phyloP scores from a whole-genome alignment of 2,797 vertebrate species.

The Anableps anableps region DNA sequence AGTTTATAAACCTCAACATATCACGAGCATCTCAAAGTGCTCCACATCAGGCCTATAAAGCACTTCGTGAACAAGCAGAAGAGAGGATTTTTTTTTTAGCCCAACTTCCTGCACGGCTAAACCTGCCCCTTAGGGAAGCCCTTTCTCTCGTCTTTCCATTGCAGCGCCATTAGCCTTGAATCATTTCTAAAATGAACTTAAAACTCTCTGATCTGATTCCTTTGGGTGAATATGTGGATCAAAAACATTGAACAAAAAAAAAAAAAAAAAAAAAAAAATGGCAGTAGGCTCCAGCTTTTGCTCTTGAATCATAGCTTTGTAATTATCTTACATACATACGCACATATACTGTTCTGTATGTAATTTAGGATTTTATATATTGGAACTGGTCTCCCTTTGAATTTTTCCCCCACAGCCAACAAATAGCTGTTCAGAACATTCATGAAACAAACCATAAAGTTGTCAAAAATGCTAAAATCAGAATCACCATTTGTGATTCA shows the following conservation, averaged over 20 bases:
- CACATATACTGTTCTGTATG: too few species aligned
- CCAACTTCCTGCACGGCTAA: background rate
- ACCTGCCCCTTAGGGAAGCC: background rate
- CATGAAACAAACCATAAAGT: background rate
- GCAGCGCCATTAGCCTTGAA: background rate
- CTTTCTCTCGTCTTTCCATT: too few species aligned
- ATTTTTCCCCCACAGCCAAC: background rate
- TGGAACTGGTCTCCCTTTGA: too few species aligned
- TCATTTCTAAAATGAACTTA: background rate
- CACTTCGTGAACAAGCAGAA: too few species aligned
- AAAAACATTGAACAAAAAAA: too few species aligned
- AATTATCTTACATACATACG: background rate
- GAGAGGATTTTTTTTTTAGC: background rate
- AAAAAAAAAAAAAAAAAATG: too few species aligned
- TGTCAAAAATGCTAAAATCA: background rate
- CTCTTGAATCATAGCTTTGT: background rate
- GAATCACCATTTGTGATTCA: background rate
- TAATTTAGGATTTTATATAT: too few species aligned
- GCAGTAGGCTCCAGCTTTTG: background rate
- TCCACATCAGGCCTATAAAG: too few species aligned
- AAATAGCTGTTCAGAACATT: background rate
- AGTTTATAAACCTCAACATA: too few species aligned
- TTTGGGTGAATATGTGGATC: background rate
- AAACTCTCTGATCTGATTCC: background rate
- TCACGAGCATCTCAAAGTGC: too few species aligned